These are phyloP conservation scores for Taenaris catops DNA, from an alignment of 2,888 invertebrate species.

Conservation along the genomic window DNA sequence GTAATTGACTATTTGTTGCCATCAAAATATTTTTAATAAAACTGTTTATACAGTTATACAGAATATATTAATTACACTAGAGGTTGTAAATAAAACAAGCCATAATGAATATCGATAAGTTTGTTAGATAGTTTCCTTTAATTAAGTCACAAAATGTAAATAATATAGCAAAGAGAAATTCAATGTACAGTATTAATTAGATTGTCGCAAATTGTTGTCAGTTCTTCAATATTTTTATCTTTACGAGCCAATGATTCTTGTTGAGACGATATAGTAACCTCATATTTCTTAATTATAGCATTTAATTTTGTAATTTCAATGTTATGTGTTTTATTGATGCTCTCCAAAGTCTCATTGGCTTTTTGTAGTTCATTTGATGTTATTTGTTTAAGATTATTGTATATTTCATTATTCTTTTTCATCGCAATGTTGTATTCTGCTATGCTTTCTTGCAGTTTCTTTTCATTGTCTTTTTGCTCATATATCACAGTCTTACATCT, in stretches of 20 bases:
- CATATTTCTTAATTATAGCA: conserved; percentile 92
- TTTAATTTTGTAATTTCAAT: conserved; percentile 90
- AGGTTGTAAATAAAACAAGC: background rate
- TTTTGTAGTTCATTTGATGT: conserved; percentile 89
- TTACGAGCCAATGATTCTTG: conserved; percentile 92
- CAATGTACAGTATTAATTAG: conserved; percentile 83
- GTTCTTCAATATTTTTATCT: conserved; percentile 91
- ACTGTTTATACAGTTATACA: no score
- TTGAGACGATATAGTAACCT: conserved; percentile 90
- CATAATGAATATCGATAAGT: no score
- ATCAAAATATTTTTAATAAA: no score
- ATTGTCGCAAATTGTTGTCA: conserved; percentile 96
- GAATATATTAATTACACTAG: no score
- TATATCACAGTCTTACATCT: conserved; percentile 80
- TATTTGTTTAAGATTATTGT: conserved; percentile 90
- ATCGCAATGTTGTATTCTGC: conserved; percentile 84
- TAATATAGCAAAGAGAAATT: conserved; percentile 12
- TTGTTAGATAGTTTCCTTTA: no score
- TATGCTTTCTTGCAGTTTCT: conserved; percentile 83
- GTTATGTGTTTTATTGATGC: conserved; percentile 84
- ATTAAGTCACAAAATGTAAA: background rate
- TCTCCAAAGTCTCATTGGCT: conserved; percentile 89
- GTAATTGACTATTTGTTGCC: no score
- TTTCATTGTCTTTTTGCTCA: conserved; percentile 81
- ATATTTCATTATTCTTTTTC: conserved; percentile 87